Percentiles rank a stretch among this genome's conserved stretches.
phyloP scores from a whole-genome alignment of 1,140 invertebrate genomes.

The Pristionchus pacificus region DNA sequence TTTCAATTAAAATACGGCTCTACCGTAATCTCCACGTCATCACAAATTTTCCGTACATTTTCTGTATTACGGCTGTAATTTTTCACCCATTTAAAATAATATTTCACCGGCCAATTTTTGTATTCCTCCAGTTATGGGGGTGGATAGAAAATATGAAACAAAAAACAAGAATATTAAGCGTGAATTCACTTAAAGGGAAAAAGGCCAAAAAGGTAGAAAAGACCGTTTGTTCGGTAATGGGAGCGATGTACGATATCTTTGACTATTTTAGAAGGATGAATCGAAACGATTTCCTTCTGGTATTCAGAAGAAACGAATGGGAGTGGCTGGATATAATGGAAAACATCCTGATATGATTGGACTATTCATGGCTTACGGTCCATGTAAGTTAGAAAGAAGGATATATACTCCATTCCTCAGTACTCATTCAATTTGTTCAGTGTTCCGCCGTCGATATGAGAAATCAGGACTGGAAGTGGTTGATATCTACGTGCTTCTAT shows the following conservation, averaged over 20 bases:
- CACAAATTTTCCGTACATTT: no score
- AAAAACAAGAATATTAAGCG: no score
- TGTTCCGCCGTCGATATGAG: conserved; percentile 16
- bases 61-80: no score
- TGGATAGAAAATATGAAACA: no score
- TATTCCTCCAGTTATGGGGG: no score
- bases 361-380: conserved; percentile 25
- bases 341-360: conserved; percentile 15
- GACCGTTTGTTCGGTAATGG: no score
- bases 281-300: conserved; percentile 15
- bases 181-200: no score
- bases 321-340: conserved; percentile 19
- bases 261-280: conserved; percentile 19
- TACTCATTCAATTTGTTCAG: conserved; percentile 11
- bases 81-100: no score
- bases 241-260: background rate
- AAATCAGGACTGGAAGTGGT: conserved; percentile 24
- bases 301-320: conserved; percentile 4
- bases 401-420: background rate
- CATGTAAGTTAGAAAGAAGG: conserved; percentile 1
- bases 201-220: background rate
- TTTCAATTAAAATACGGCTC: no score
- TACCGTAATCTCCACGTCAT: no score
- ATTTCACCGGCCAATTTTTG: no score
- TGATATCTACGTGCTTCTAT: conserved; percentile 27